Evolutionary conservation across 1,140 invertebrate genomes (phyloP), one percentile per base, ranked within the genome.

Genomic region (Eulimnadia texana): DNA sequence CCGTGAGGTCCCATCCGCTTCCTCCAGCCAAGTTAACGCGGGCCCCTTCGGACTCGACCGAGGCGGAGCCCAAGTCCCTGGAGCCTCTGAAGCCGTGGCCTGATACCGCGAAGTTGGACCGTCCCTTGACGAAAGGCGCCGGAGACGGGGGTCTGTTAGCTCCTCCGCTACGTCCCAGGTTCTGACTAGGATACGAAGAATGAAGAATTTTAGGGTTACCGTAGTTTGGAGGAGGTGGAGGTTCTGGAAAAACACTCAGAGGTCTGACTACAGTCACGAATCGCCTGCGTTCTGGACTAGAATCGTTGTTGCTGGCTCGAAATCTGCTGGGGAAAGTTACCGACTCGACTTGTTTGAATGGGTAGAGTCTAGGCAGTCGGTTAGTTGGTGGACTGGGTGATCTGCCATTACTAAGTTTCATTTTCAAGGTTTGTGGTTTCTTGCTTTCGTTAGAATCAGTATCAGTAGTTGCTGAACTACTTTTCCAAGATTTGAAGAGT

Each of bases 251-350:
- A 27, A 61, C 60, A 29, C 60, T 61, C 53, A 54, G 27, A 16
- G 60, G 60, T 28, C 60, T 24, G 24, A 61, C 51, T 25, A 61
- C 60, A 42, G 51, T 61, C 27, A 61, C 60, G 51, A 61, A 61
- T 22, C 60, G 51, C 3, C 53, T 25, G 16, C 50, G 50, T 20
- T 61, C 60, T 2, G 27, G 27, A 10, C 27, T 28, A 29, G 13
- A 27, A 33, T 25, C 23, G 53, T 23, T 23, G 25, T 22, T 6
- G 2, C 0, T 22, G 22, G 53, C 23, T 23, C 23, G 52, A 23
- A 27, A 27, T 3, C 52, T 54, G 52, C n/a, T 33, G 11, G 22
- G 55, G 20, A 33, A 57, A 6, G 27, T 55, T 19, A 25, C 11
- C 53, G 13, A 55, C 20, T 55, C 53, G 27, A 55, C 27, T 6